Evolutionary conservation across 2,888 invertebrate species (phyloP).

Genomic region (Dusona sp.): DNA sequence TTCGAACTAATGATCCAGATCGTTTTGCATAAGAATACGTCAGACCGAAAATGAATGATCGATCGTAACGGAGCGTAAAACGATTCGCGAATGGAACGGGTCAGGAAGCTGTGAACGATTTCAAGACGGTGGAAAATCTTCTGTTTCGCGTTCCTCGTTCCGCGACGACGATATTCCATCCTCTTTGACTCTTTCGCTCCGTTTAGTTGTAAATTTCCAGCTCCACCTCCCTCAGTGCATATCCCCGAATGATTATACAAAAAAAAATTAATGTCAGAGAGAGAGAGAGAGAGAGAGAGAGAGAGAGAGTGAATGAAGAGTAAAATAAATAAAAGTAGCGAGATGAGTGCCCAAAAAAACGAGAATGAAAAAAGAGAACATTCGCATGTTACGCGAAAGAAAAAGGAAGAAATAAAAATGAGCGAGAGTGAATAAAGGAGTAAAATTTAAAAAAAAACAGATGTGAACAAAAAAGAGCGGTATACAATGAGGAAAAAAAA

Average conservation of each 20-base stretch:
- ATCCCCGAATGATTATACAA: slow-evolving; percentile 39
- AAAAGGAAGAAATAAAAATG: slow-evolving; percentile 8
- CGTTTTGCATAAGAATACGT: slow-evolving; percentile 72
- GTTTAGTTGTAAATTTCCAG: slow-evolving; percentile 53
- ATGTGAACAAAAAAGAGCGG: slow-evolving; percentile 9
- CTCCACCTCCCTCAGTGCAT: slow-evolving; percentile 34
- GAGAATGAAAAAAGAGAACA: slow-evolving; percentile 23
- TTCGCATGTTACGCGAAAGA: slow-evolving; percentile 5
- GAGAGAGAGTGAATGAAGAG: slow-evolving; percentile 44
- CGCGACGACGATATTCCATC: slow-evolving; percentile 6
- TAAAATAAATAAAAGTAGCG: slow-evolving; percentile 51
- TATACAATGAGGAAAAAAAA: slow-evolving; percentile 6
- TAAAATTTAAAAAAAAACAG: slow-evolving; percentile 11
- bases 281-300: no score
- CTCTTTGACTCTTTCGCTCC: slow-evolving; percentile 10
- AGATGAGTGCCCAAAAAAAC: slow-evolving; percentile 12
- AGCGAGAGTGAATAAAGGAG: slow-evolving; percentile 53
- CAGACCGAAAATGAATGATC: slow-evolving; percentile 66
- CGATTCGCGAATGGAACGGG: slow-evolving; percentile 48
- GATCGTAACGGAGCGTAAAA: slow-evolving; percentile 60
- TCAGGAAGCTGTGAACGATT: slow-evolving; percentile 57
- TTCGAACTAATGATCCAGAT: slow-evolving; percentile 75
- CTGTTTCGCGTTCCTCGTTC: slow-evolving; percentile 15
- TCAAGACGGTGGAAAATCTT: slow-evolving; percentile 58
- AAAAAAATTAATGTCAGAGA: neutral